Evolutionary conservation across 2,113 vertebrate genomes (phyloP).

Genomic region (Hypanus sabinus): DNA sequence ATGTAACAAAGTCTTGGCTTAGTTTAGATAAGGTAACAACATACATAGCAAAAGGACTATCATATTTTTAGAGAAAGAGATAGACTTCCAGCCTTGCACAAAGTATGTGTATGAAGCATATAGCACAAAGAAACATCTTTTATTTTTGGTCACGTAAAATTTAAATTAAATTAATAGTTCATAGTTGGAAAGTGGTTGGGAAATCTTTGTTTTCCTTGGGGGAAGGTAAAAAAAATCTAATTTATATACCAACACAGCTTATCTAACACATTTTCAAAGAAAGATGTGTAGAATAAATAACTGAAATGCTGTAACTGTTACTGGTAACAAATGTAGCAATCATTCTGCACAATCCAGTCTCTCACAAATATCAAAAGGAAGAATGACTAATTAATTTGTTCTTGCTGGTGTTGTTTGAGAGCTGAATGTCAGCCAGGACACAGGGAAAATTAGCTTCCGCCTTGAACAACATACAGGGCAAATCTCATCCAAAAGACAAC

Average conservation of each 20-base stretch:
- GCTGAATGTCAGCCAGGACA: background rate
- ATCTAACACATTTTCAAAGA: background rate
- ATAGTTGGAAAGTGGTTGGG: background rate
- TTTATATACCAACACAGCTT: background rate
- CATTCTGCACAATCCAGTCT: background rate
- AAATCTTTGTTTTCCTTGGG: background rate
- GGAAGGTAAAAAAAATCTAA: background rate
- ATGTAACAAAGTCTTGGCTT: background rate
- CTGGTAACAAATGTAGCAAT: too few relatives aligned
- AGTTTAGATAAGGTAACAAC: too few relatives aligned
- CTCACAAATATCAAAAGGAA: background rate
- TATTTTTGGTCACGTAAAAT: background rate
- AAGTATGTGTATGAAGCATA: background rate
- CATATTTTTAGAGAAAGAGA: background rate
- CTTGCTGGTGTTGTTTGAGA: background rate
- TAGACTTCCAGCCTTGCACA: background rate
- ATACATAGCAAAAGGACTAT: background rate
- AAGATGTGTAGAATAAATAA: background rate
- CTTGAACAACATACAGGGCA: background rate
- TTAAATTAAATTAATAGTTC: background rate
- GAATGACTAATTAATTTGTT: conserved; percentile 15
- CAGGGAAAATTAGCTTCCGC: background rate
- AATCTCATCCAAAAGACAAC: background rate
- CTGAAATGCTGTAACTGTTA: background rate
- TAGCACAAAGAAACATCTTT: background rate